A percentile compares a stretch with the other conserved stretches of the same genome.
Conservation (phyloP, 2,888 invertebrate species). For the Tuberolachnus salignus region DNA sequence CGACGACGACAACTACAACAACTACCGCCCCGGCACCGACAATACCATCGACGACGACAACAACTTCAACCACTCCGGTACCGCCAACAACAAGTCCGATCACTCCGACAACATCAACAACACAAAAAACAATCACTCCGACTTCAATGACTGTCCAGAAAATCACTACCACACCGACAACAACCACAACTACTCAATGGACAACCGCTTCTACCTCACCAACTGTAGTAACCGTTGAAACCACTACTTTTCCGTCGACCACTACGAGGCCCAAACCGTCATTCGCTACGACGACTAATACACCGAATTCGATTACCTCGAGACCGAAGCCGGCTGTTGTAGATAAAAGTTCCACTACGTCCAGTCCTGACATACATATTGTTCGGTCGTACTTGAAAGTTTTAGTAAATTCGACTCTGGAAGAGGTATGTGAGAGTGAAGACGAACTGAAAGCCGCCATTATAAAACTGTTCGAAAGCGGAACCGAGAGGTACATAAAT, state of each 20-base stretch:
- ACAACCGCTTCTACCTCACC: not conserved
- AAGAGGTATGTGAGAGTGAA: slow-evolving; percentile 23
- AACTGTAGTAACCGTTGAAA: slow-evolving; percentile 1
- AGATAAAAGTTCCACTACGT: slow-evolving; percentile 2
- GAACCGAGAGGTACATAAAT: slow-evolving; percentile 15
- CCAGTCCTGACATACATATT: not conserved
- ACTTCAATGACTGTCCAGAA: not conserved
- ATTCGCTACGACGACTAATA: not conserved
- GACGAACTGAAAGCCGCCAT: slow-evolving; percentile 38
- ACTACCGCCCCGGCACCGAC: slow-evolving; percentile 26
- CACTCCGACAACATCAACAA: not conserved
- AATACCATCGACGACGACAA: not conserved
- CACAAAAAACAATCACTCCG: slow-evolving; percentile 9
- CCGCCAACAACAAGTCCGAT: not conserved
- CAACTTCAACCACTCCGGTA: not conserved
- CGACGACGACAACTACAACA: too few species aligned
- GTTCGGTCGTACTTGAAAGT: slow-evolving; percentile 15
- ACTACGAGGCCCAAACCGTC: not conserved
- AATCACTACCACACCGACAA: slow-evolving; percentile 17
- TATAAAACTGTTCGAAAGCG: slow-evolving; percentile 42
- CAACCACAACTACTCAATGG: not conserved
- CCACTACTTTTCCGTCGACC: slow-evolving; percentile 22
- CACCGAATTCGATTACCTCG: slow-evolving; percentile 11
- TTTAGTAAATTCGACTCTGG: slow-evolving; percentile 28
- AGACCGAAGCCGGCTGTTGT: slow-evolving; percentile 15